A percentile compares a stretch with the other conserved stretches of the same genome.
Evolutionary conservation across 2,888 invertebrate genomes (phyloP).

Genomic region (Hirudinaria manillensis): DNA sequence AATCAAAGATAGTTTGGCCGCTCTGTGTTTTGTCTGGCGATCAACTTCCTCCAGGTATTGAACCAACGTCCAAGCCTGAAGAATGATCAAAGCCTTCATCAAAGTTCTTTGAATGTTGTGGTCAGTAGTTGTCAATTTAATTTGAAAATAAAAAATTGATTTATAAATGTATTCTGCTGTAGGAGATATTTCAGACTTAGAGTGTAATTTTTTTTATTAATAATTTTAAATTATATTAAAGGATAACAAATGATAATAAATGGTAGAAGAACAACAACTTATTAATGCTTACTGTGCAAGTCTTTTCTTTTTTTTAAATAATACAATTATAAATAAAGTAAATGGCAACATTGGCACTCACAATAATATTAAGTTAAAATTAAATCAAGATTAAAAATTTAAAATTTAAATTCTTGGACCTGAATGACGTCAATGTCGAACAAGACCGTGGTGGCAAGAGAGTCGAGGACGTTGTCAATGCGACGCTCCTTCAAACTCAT

Average conservation of each 20-base stretch:
- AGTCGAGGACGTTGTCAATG: constrained; percentile 65
- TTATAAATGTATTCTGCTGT: no score
- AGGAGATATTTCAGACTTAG: no score
- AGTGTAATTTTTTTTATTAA: no score
- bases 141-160: not conserved
- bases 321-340: no score
- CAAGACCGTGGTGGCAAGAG: constrained; percentile 62
- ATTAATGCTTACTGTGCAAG: no score
- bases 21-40: constrained; percentile 21
- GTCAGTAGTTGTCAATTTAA: not conserved
- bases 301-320: no score
- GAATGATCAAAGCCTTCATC: not conserved
- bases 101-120: not conserved
- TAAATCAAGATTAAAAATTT: no score
- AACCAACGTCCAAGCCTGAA: constrained; percentile 23
- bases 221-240: no score
- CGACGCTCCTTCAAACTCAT: constrained; percentile 71
- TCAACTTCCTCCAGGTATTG: constrained; percentile 25
- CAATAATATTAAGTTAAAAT: no score
- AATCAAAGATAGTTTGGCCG: constrained; percentile 21
- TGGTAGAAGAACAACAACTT: no score
- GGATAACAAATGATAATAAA: no score
- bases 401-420: not conserved
- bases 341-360: no score
- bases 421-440: constrained; percentile 41